These are phyloP conservation scores for Glareola pratincola DNA, from an alignment of 2,113 vertebrate species.

Conservation along the genomic window DNA sequence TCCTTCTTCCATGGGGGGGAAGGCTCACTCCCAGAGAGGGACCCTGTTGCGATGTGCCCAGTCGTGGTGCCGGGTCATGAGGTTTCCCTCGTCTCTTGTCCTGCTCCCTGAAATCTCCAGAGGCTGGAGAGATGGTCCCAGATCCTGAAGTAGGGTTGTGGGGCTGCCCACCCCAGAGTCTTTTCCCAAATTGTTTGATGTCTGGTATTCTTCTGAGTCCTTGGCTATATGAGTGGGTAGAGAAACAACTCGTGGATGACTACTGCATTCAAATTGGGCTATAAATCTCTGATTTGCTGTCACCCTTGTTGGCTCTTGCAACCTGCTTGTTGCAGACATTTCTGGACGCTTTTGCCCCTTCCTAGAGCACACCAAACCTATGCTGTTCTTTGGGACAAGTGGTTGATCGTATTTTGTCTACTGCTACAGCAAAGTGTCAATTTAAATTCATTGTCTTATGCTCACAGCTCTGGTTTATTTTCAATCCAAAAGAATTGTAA, in stretches of 20 bases:
- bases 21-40: background rate
- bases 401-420: background rate
- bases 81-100: background rate
- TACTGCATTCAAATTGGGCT: background rate
- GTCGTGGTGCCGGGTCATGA: background rate
- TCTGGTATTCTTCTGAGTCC: background rate
- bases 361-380: background rate
- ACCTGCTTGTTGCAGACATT: background rate
- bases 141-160: background rate
- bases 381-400: background rate
- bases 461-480: background rate
- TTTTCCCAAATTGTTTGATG: background rate
- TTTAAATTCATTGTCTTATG: background rate
- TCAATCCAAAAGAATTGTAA: background rate
- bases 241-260: background rate
- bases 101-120: background rate
- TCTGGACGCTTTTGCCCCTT: background rate
- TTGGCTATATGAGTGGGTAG: background rate
- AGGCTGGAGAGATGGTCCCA: background rate
- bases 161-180: background rate
- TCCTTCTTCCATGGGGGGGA: fast-evolving
- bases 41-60: background rate
- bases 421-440: fast-evolving
- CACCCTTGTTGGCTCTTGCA: background rate
- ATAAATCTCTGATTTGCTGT: background rate